Percentiles rank a stretch among this genome's conserved stretches.
phyloP scores from a whole-genome alignment of 2,797 vertebrate genomes.

The Leptatherina wallacei region DNA sequence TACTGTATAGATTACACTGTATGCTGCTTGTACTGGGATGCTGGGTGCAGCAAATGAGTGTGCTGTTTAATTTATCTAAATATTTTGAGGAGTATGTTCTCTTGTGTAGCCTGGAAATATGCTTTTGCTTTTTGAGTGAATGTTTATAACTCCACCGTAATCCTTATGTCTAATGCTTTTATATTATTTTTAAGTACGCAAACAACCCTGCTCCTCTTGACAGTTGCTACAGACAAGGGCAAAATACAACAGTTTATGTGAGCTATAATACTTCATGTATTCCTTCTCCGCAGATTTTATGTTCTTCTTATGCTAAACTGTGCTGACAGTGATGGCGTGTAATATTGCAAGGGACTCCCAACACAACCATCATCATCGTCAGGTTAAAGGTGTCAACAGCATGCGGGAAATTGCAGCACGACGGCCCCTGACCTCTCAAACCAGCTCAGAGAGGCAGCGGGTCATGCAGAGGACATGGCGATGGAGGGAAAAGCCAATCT shows the following conservation, averaged over 20 bases:
- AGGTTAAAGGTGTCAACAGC: conserved; percentile 48
- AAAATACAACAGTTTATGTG: conserved; percentile 5
- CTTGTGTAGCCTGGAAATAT: background rate
- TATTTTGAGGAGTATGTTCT: background rate
- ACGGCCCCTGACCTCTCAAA: conserved; percentile 66
- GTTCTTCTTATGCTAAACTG: conserved; percentile 4
- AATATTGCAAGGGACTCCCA: conserved; percentile 1
- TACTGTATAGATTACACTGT: background rate
- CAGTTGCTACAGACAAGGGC: conserved; percentile 1
- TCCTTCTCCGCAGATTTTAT: conserved; percentile 2
- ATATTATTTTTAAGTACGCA: background rate
- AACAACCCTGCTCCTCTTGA: conserved; percentile 3
- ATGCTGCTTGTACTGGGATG: background rate
- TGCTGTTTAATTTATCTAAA: too few relatives aligned
- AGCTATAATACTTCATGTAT: background rate
- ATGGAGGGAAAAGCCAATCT: conserved; percentile 70
- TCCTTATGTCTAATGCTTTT: conserved; percentile 8
- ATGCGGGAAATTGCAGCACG: conserved; percentile 18
- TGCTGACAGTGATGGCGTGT: conserved; percentile 11
- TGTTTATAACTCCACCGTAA: conserved; percentile 7
- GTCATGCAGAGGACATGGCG: conserved; percentile 71
- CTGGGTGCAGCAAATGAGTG: too few relatives aligned
- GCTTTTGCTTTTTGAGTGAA: background rate
- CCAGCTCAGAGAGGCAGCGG: conserved; percentile 47
- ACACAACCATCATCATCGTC: conserved; percentile 19